phyloP scores from a whole-genome alignment of 2,888 invertebrate species.

The Limenitis camilla region DNA sequence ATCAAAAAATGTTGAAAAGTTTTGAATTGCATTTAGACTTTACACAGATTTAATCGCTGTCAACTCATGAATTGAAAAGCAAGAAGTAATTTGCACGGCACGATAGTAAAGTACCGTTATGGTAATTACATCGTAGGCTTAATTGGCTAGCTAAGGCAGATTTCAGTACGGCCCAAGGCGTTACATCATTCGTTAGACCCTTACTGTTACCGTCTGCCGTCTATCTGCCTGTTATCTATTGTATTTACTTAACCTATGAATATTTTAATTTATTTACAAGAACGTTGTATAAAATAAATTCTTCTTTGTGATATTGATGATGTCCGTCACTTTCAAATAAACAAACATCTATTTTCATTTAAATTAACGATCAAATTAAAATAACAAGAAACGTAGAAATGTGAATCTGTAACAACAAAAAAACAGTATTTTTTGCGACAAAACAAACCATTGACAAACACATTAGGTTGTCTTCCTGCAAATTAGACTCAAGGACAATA shows the following conservation, averaged over 20 bases:
- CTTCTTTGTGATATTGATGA: too few relatives aligned
- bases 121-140: constrained; percentile 59
- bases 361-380: too few relatives aligned
- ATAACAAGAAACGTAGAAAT: too few relatives aligned
- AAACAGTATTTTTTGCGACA: too few relatives aligned
- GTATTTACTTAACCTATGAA: not conserved
- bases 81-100: constrained; percentile 60
- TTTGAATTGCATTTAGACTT: not conserved
- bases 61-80: constrained; percentile 29
- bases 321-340: too few relatives aligned
- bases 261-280: not conserved
- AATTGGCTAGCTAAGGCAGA: constrained; percentile 37
- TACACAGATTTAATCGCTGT: constrained; percentile 12
- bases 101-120: constrained; percentile 63
- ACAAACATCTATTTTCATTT: too few relatives aligned
- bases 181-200: constrained; percentile 5
- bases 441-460: too few relatives aligned
- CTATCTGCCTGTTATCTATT: not conserved
- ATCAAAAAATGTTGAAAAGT: too few relatives aligned
- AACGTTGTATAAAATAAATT: too few relatives aligned
- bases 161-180: constrained; percentile 26
- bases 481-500: too few relatives aligned
- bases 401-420: too few relatives aligned
- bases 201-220: not conserved
- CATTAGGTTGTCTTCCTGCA: too few relatives aligned